Conservation (phyloP, 2,113 vertebrate species). For the Catharus minimus region DNA sequence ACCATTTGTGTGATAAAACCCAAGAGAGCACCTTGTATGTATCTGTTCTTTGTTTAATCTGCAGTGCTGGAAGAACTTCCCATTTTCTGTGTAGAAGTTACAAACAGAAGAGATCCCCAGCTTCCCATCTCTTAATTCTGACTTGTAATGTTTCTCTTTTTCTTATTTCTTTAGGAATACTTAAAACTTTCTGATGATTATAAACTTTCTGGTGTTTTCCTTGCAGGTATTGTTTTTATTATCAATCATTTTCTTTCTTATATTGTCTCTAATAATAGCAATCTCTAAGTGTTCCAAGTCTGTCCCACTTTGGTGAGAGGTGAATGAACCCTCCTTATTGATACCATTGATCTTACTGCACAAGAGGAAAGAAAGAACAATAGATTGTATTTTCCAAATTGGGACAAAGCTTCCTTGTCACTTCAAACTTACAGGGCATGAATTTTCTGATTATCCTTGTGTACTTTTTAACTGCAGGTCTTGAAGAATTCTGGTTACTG, state of each 20-base stretch:
- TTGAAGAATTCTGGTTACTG: neutral
- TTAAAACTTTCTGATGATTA: slow-evolving; percentile 80
- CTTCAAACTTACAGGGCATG: neutral
- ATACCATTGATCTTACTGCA: neutral
- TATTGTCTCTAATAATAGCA: neutral
- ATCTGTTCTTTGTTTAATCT: neutral
- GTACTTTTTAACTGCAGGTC: neutral
- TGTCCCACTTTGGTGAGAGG: neutral
- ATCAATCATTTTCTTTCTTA: neutral
- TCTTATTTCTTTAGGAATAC: slow-evolving; percentile 77
- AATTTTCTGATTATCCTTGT: neutral
- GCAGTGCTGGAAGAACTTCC: neutral
- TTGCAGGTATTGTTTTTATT: slow-evolving; percentile 82
- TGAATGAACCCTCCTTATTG: neutral
- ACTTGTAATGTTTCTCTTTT: neutral
- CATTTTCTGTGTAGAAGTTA: neutral
- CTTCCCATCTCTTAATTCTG: neutral
- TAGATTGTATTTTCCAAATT: neutral
- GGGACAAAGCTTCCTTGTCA: neutral
- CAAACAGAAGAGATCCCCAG: neutral
- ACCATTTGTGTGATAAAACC: neutral
- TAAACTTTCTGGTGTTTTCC: slow-evolving; percentile 77
- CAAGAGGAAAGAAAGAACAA: neutral
- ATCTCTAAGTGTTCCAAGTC: neutral
- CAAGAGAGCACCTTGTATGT: neutral